Evolutionary conservation across 2,888 invertebrate species (phyloP).

Genomic region (Pyrochroa serraticornis): DNA sequence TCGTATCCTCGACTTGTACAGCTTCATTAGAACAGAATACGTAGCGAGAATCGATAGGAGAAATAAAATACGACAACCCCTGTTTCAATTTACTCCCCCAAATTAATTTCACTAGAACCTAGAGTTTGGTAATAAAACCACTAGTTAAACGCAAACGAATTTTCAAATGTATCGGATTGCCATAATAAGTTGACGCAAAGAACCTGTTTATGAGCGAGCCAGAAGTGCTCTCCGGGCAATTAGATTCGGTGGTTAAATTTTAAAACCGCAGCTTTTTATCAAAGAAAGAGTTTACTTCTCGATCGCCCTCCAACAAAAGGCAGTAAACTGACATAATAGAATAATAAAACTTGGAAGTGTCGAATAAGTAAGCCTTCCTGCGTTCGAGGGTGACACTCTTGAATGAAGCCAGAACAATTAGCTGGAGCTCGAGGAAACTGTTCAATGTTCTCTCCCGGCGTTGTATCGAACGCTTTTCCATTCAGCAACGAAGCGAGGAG

Average conservation of each 20-base stretch:
- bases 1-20: constrained; percentile 3
- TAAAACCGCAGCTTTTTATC: constrained; percentile 11
- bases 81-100: constrained; percentile 13
- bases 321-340: constrained; percentile 30
- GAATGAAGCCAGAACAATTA: constrained; percentile 32
- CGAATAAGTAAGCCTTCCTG: constrained; percentile 32
- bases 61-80: constrained; percentile 18
- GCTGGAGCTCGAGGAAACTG: constrained; percentile 21
- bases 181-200: neutral
- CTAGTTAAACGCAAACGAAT: constrained; percentile 13
- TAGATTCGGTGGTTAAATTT: constrained; percentile 9
- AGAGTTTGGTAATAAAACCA: constrained; percentile 14
- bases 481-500: constrained; percentile 16
- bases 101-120: constrained; percentile 6
- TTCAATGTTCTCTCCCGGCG: constrained; percentile 21
- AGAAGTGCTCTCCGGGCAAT: neutral
- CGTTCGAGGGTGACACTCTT: constrained; percentile 31
- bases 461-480: constrained; percentile 25
- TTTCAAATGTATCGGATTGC: constrained; percentile 2
- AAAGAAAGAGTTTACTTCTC: constrained; percentile 19
- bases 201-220: no score
- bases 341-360: constrained; percentile 33
- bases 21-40: constrained; percentile 16
- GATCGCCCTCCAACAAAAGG: constrained; percentile 25
- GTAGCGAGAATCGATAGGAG: constrained; percentile 17